These are phyloP conservation scores for Drosophila orena DNA, from an alignment of 1,140 invertebrate genomes.

Conservation along the genomic window DNA sequence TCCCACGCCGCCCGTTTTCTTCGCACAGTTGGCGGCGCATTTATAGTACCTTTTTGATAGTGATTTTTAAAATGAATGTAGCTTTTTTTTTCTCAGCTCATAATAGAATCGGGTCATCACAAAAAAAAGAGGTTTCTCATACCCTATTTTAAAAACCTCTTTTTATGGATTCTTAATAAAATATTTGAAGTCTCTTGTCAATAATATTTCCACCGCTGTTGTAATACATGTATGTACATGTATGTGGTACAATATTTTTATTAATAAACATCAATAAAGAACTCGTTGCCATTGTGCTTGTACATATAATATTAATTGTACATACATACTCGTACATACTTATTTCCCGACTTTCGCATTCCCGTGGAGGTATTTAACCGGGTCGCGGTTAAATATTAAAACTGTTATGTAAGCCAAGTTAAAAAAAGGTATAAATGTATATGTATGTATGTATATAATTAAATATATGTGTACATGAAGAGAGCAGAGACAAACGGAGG, in stretches of 20 bases:
- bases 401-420: neutral
- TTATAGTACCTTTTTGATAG: neutral
- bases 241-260: slow-evolving; percentile 18
- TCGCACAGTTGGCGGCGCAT: neutral
- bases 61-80: neutral
- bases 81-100: no score
- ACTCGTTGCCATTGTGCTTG: slow-evolving; percentile 25
- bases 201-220: neutral
- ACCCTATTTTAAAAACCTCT: no score
- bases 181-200: no score
- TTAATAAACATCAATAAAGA: slow-evolving; percentile 45
- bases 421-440: neutral
- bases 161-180: no score
- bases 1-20: slow-evolving; percentile 12
- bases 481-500: slow-evolving; percentile 9
- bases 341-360: slow-evolving; percentile 21
- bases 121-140: neutral
- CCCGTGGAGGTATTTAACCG: slow-evolving; percentile 25
- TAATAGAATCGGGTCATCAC: no score
- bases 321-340: neutral
- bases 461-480: no score
- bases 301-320: slow-evolving; percentile 25
- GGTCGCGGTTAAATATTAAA: neutral
- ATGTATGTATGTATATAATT: no score
- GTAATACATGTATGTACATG: slow-evolving; percentile 1